Evolutionary conservation across 2,797 vertebrate species (phyloP), one percentile per base, ranked within the genome.

Genomic region (Loris lydekkerianus): DNA sequence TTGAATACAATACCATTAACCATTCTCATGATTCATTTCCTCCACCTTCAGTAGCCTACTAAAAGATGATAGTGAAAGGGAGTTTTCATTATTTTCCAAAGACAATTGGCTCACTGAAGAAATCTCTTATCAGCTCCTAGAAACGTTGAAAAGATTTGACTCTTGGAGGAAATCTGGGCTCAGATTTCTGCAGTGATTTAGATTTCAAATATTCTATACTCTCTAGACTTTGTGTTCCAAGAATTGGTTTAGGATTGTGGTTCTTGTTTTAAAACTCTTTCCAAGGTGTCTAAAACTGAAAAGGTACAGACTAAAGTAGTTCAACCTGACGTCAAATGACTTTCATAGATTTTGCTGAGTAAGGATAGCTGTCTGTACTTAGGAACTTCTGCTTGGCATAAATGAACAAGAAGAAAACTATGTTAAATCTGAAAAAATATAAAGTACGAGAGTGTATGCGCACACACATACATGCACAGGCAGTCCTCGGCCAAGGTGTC

Each of bases 271-370:
- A 18, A 96, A 94, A 88, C 9, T 13, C 40, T 27, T 92, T 20
- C 25, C 13, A 46, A 7, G 70, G 34, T 94, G 27, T 91, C 69
- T 94, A 84, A 89, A 95, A 40, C 21, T 72, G n/a, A 92, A 92
- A 72, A 88, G 21, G 1, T 7, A 34, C 53, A 70, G 75, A 34
- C n/a, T 43, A 72, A 46, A 67, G 13, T 84, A 94, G 43, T 67
- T 94, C n/a, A 75, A 67, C 46, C 40, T 92, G 15, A 83, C 53
- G 58, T 83, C 31, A 80, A 92, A 81, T 23, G 5, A 73, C 21
- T 89, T 34, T 31, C 20, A 56, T 25, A n/a, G 11, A 10, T 85
- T 91, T 86, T 43, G 2, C 58, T 89, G 43, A 65, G 27, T 17
- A 89, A 93, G n/a, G 7, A 31, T 29, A 94, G 4, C 25, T 86